Evolutionary conservation across 2,113 vertebrate genomes (phyloP), one percentile per base, ranked within the genome.

Genomic region (Hystrix brachyura): DNA sequence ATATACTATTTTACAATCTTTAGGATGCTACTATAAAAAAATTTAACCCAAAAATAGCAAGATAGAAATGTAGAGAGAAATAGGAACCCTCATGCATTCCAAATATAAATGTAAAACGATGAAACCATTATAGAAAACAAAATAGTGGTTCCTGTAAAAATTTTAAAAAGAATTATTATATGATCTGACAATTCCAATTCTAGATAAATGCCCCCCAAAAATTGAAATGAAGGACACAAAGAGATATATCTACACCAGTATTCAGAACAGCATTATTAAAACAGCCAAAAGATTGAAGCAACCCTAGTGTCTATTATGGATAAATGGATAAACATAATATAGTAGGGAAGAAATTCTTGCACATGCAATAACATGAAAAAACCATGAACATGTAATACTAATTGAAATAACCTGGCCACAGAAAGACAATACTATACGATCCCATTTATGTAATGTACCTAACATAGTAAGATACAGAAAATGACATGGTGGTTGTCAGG

Each of bases 401-500:
- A 10, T 67, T 65, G 15, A 67, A 90, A 57, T 55, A 90, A 29
- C 18, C 15, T 65, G 34, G 14, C 25, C 25, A 65, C 34, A 79
- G 25, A 65, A 43, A 80, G 51, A 65, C 48, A 51, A 32, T 43
- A 43, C 2, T 65, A 11, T 55, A 80, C 67, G 17, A 32, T 67
- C 3, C 25, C 23, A 65, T 25, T 79, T 53, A 64, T 23, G 17
- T 43, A 14, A 32, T 17, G 9, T 55, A 19, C 3, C 46, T 55
- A 90, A 21, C 62, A 82, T 32, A 78, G 5, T 91, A 23, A 92
- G 38, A 64, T 43, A 94, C 5, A 92, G 60, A 91, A 89, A 76
- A 9, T 71, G 69, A n/a, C 80, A 62, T 86, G 8, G 8, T 67
- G 23, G 5, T 51, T 81, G 2, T 53, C 48, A 94, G 46, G 5